phyloP scores from a whole-genome alignment of 2,113 vertebrate species.

The Nymphicus hollandicus region DNA sequence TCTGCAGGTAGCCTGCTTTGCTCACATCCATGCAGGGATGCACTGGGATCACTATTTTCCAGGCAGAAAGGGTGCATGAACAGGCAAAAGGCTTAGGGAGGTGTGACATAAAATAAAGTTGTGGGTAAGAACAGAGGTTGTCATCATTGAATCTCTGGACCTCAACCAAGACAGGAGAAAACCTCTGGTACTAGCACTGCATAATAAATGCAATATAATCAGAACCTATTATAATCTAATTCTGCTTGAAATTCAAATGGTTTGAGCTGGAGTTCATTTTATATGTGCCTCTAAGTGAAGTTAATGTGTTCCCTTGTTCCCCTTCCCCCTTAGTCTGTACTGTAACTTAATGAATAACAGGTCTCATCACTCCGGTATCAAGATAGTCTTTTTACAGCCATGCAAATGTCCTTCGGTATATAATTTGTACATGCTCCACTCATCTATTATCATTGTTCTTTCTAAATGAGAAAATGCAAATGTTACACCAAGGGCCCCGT shows the following conservation, averaged over 20 bases:
- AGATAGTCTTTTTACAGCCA: constrained; percentile 55
- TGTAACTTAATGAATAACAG: constrained; percentile 53
- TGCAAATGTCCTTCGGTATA: constrained; percentile 64
- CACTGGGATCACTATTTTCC: background rate
- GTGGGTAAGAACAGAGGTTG: background rate
- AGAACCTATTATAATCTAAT: background rate
- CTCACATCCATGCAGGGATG: fast-evolving
- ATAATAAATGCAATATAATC: background rate
- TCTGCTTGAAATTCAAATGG: constrained; percentile 15
- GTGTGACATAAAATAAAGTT: background rate
- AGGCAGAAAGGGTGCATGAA: background rate
- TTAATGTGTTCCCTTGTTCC: background rate
- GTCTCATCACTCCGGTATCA: constrained; percentile 50
- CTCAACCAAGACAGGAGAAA: background rate
- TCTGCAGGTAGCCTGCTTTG: background rate
- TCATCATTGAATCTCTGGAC: background rate
- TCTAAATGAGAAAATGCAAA: constrained; percentile 85
- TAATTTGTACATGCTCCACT: constrained; percentile 69
- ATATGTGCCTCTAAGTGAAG: background rate
- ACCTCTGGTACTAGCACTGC: background rate
- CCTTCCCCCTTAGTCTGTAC: background rate
- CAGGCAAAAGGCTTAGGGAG: background rate
- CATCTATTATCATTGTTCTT: constrained; percentile 80
- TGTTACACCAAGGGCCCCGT: constrained; percentile 62
- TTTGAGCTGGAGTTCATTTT: background rate